Conservation (phyloP, 2,797 vertebrate genomes). For the Eidolon dupreanum region DNA sequence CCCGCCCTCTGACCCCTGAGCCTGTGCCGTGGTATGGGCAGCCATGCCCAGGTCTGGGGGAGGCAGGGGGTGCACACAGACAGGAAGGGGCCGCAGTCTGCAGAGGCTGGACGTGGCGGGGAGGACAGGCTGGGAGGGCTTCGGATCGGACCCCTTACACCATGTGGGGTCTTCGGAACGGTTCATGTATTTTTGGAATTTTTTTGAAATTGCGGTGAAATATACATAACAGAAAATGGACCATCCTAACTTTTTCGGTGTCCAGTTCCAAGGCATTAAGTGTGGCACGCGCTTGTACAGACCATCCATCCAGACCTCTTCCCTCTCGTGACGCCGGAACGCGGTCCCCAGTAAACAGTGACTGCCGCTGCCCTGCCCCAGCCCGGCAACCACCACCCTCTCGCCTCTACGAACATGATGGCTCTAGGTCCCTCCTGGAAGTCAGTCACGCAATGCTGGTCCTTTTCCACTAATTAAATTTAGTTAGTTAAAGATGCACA, state of each 20-base stretch:
- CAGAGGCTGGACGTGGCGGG: too few species aligned
- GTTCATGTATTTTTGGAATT: background rate
- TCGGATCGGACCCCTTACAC: background rate
- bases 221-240: background rate
- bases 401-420: background rate
- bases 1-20: background rate
- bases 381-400: background rate
- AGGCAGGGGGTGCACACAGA: too few species aligned
- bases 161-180: background rate
- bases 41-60: too few species aligned
- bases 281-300: rapidly evolving
- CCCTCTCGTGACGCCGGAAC: background rate
- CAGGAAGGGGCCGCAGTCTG: too few species aligned
- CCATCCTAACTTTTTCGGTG: background rate
- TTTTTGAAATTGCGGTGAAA: background rate
- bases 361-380: background rate
- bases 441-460: background rate
- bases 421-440: background rate
- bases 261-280: background rate
- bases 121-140: background rate
- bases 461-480: background rate
- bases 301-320: too few species aligned
- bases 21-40: too few species aligned
- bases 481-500: background rate
- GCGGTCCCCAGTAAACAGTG: rapidly evolving